phyloP scores from a whole-genome alignment of 2,888 invertebrate species.

The Hyposoter didymator region DNA sequence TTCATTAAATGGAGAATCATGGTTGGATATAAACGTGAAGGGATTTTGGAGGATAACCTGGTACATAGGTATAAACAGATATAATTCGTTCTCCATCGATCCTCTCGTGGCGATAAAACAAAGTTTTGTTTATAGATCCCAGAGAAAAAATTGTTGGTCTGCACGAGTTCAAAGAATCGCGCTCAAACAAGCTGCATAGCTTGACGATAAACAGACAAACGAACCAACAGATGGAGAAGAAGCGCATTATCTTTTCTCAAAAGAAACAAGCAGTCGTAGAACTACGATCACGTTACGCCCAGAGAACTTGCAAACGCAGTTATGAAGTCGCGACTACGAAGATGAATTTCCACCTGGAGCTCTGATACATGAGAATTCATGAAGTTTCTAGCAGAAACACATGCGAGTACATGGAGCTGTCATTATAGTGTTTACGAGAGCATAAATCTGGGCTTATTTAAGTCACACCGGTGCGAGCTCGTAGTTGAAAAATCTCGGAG shows the following conservation, averaged over 20 bases:
- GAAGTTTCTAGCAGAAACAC: constrained; percentile 50
- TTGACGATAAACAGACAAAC: background rate
- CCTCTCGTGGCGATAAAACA: background rate
- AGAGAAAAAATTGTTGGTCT: constrained; percentile 26
- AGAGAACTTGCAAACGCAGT: constrained; percentile 37
- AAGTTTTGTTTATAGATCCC: constrained; percentile 42
- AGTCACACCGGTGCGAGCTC: background rate
- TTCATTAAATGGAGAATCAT: constrained; percentile 73
- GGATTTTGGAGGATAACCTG: constrained; percentile 35
- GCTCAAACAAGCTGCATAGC: background rate
- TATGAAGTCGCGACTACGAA: constrained; percentile 24
- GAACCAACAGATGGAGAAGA: background rate
- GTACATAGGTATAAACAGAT: constrained; percentile 19
- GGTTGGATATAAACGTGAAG: constrained; percentile 15
- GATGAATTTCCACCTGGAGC: constrained; percentile 58
- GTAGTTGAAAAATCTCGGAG: background rate
- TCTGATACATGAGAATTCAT: constrained; percentile 57
- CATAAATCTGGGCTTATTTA: constrained; percentile 34
- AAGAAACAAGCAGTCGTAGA: constrained; percentile 60
- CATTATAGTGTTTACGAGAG: constrained; percentile 16
- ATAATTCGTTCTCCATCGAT: background rate
- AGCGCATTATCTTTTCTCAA: constrained; percentile 22
- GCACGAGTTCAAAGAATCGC: background rate
- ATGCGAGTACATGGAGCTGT: constrained; percentile 6
- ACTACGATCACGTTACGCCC: constrained; percentile 51